Percentiles rank a stretch among this genome's conserved stretches.
Evolutionary conservation across 1,140 invertebrate genomes (phyloP).

Genomic region (Meteorus sp.): DNA sequence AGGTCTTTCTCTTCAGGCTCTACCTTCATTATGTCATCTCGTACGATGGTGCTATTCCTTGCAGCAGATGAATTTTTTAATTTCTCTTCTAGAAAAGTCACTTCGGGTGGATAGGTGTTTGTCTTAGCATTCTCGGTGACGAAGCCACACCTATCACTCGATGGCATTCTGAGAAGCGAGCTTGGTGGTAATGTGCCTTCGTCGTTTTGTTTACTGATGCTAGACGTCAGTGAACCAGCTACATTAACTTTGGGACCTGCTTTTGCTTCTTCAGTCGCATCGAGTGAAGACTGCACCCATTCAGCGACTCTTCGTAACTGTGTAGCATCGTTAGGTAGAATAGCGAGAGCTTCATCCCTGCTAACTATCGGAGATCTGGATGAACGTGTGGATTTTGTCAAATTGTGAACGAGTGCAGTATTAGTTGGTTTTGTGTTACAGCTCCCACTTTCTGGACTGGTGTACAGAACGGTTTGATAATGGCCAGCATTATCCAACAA

Average conservation of each 20-base stretch:
- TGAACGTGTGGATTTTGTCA: slow-evolving; percentile 34
- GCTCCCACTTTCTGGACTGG: slow-evolving; percentile 36
- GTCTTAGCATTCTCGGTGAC: too few species aligned
- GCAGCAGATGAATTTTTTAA: too few species aligned
- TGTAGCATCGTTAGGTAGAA: slow-evolving; percentile 37
- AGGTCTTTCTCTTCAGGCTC: slow-evolving; percentile 16
- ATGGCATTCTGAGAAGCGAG: too few species aligned
- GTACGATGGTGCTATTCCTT: background rate
- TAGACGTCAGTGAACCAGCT: background rate
- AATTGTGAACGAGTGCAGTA: slow-evolving; percentile 51
- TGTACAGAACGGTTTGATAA: slow-evolving; percentile 69
- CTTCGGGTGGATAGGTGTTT: too few species aligned
- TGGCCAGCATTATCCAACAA: slow-evolving; percentile 74
- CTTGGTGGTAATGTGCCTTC: too few species aligned
- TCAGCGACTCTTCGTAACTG: slow-evolving; percentile 70
- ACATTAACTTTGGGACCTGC: background rate
- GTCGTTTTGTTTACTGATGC: background rate
- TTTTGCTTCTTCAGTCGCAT: slow-evolving; percentile 25
- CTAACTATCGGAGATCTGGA: slow-evolving; percentile 45
- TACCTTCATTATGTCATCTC: background rate
- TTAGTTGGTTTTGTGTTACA: slow-evolving; percentile 36
- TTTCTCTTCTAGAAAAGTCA: too few species aligned
- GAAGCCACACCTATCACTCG: too few species aligned
- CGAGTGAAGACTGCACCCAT: slow-evolving; percentile 62
- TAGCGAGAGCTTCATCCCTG: slow-evolving; percentile 47